Base-by-base conservation (phyloP, 2,113 vertebrate species). In the Muntiacus muntjak region DNA sequence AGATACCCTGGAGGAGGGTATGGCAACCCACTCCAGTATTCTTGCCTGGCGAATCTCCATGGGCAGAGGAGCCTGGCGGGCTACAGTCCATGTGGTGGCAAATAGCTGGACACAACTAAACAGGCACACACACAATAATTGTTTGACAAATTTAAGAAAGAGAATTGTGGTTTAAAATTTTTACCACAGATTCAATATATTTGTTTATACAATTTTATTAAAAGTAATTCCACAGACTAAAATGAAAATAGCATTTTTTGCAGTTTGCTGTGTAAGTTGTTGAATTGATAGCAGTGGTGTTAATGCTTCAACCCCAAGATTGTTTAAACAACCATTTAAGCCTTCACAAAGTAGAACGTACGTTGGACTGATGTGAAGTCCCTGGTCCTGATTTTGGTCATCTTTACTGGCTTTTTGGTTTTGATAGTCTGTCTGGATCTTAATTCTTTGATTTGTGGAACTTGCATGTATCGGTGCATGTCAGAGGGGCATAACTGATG, bases 171-270 rank as follows among this genome's bases (percentile, higher is more conserved):
- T 47, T 71, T 96, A 71, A 76, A 58, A n/a, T 45, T 47, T 78
- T 96, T 91, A 43, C 3, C 81, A 13, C 3, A 84, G 71, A 85
- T 67, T 62, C 26, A 47, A 1, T 84, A 21, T 36, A 36, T 64
- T 58, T 64, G 54, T 74, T 94, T 23, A 62, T 45, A 8, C 36
- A 58, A 43, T 57, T 94, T 90, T 87, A 83, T 93, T 82, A 81
- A 40, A 87, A 94, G 26, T 19, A 76, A 40, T 88, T 87, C 23
- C 28, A 14, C 9, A 86, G 88, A 76, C 7, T 7, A 45, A 82
- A 91, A 40, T 40, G 60, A 62, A 87, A 87, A 58, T 91, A 28
- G 30, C 21, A 45, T 30, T 94, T 87, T 87, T 87, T 87, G 8
- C 9, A 85, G 62, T 94, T 92, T 85, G 43, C 76, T 45, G 0